Conservation (phyloP, 2,113 vertebrate genomes). For the Notothenia rossii region DNA sequence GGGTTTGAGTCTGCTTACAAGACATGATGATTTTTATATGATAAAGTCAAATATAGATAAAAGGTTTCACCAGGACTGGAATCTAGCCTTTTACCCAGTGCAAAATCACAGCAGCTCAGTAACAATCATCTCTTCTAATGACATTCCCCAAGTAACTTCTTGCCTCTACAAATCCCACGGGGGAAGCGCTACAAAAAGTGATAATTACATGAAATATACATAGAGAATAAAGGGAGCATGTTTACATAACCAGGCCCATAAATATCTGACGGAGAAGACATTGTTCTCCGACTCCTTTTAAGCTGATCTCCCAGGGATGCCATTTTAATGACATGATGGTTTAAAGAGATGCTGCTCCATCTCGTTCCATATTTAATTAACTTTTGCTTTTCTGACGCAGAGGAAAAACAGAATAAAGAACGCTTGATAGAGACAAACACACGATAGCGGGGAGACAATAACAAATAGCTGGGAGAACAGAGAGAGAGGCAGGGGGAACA, state of each 20-base stretch:
- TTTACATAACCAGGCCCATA: slow-evolving; percentile 99
- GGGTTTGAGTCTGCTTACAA: slow-evolving; percentile 42
- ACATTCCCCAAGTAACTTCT: slow-evolving; percentile 95
- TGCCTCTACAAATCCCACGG: slow-evolving; percentile 87
- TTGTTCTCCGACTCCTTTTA: slow-evolving; percentile 98
- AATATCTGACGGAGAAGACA: slow-evolving; percentile 99
- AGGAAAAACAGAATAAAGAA: slow-evolving; percentile 79
- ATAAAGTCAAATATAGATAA: slow-evolving; percentile 81
- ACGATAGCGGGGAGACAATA: slow-evolving; percentile 92
- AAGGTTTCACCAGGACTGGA: slow-evolving; percentile 58
- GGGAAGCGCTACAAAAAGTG: slow-evolving; percentile 95
- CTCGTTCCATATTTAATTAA: slow-evolving; percentile 99
- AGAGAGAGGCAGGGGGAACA: slow-evolving; percentile 87
- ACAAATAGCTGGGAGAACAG: slow-evolving; percentile 93
- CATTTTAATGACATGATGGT: slow-evolving; percentile 99
- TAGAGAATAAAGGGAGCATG: slow-evolving; percentile 97
- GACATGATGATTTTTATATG: slow-evolving; percentile 70
- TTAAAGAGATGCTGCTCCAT: slow-evolving; percentile 98
- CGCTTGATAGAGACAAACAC: slow-evolving; percentile 86
- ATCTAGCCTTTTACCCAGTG: slow-evolving; percentile 51
- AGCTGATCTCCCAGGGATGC: slow-evolving; percentile 95
- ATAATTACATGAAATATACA: slow-evolving; percentile 99
- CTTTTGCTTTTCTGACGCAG: slow-evolving; percentile 94
- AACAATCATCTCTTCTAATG: slow-evolving; percentile 92
- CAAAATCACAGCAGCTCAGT: slow-evolving; percentile 63